phyloP scores from a whole-genome alignment of 2,113 vertebrate genomes.

The Grantiella picta region DNA sequence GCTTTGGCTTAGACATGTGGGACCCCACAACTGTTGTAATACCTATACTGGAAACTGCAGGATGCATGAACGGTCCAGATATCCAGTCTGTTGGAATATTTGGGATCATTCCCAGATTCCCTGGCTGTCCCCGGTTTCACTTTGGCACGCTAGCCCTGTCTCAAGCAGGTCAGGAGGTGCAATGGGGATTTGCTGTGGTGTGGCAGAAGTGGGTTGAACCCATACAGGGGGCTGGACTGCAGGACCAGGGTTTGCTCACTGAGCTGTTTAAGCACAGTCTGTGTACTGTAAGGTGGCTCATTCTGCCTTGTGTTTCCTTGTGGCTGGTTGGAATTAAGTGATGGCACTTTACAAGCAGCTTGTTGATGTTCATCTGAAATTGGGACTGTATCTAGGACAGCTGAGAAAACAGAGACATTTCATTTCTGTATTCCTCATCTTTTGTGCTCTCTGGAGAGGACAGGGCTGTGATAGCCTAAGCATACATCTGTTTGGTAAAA shows the following conservation, averaged over 20 bases:
- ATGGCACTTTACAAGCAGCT: not conserved
- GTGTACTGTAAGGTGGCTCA: fast-evolving
- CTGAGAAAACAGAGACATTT: not conserved
- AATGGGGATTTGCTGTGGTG: not conserved
- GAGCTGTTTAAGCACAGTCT: not conserved
- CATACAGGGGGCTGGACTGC: not conserved
- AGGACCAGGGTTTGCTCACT: not conserved
- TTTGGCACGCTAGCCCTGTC: not conserved
- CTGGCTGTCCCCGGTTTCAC: not conserved
- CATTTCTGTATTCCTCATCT: not conserved
- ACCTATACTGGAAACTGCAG: not conserved
- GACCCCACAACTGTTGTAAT: not conserved
- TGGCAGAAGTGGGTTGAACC: not conserved
- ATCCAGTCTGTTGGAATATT: not conserved
- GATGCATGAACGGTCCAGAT: not conserved
- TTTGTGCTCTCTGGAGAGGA: not conserved
- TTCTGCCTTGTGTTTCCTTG: not conserved
- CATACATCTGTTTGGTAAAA: not conserved
- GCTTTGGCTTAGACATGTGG: not conserved
- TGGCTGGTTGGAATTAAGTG: not conserved
- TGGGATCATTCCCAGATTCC: not conserved
- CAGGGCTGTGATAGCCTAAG: not conserved
- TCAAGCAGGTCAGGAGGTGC: not conserved
- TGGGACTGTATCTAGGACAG: not conserved
- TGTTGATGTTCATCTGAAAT: not conserved